Conservation (phyloP, 2,888 invertebrate genomes). For the Latheticus oryzae region DNA sequence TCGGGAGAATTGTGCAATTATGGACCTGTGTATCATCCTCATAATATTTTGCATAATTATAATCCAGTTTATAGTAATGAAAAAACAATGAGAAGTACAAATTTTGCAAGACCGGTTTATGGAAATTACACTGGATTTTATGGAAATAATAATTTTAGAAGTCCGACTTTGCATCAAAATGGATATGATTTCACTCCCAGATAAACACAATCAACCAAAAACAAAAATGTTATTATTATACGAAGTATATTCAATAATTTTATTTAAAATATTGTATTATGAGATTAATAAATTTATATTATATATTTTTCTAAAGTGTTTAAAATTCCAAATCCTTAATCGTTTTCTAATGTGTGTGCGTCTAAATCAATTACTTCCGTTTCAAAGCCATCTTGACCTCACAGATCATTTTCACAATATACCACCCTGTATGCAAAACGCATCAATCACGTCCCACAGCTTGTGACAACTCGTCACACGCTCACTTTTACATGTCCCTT, state of each 20-base stretch:
- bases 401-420: slow-evolving; percentile 16
- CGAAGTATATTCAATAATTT: not conserved
- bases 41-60: slow-evolving; percentile 64
- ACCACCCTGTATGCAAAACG: slow-evolving; percentile 34
- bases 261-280: too few species aligned
- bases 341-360: slow-evolving; percentile 32
- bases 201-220: slow-evolving; percentile 42
- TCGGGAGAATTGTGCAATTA: slow-evolving; percentile 75
- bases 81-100: slow-evolving; percentile 57
- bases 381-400: slow-evolving; percentile 27
- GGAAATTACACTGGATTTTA: slow-evolving; percentile 61
- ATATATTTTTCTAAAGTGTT: too few species aligned
- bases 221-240: slow-evolving; percentile 8
- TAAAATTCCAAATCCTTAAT: too few species aligned
- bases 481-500: slow-evolving; percentile 60
- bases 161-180: slow-evolving; percentile 53
- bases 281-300: too few species aligned
- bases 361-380: slow-evolving; percentile 25
- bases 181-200: slow-evolving; percentile 60
- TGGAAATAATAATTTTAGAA: slow-evolving; percentile 56
- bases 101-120: slow-evolving; percentile 60
- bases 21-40: slow-evolving; percentile 74
- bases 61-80: slow-evolving; percentile 62
- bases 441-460: slow-evolving; percentile 54
- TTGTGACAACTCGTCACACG: slow-evolving; percentile 62